Evolutionary conservation across 2,113 vertebrate species (phyloP).

Genomic region (Catharus fuscescens): DNA sequence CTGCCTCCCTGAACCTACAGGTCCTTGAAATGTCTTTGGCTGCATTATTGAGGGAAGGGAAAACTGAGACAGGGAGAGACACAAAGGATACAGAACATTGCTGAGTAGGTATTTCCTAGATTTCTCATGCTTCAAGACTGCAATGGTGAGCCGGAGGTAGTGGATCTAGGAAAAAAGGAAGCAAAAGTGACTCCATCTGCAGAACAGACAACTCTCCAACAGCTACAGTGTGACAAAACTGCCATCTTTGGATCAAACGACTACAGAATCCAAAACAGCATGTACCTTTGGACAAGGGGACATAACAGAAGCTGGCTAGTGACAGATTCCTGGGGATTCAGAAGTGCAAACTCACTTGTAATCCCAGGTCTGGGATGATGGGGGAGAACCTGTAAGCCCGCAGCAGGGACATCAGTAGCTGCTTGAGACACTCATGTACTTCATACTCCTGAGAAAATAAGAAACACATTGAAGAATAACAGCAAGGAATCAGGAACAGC

Average conservation of each 20-base stretch:
- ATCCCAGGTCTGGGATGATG: conserved; percentile 93
- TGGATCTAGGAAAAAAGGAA: conserved; percentile 82
- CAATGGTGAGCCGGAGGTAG: conserved; percentile 92
- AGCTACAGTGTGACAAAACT: not conserved
- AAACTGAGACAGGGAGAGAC: not conserved
- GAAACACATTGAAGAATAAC: not conserved
- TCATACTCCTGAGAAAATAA: conserved; percentile 87
- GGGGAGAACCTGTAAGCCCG: conserved; percentile 96
- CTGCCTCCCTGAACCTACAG: not conserved
- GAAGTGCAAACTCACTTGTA: conserved; percentile 83
- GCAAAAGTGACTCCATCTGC: not conserved
- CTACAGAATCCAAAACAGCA: not conserved
- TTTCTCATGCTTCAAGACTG: conserved; percentile 91
- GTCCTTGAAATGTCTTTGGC: not conserved
- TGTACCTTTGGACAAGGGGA: not conserved
- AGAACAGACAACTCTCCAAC: not conserved
- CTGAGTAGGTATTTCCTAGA: conserved; percentile 94
- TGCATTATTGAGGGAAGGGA: not conserved
- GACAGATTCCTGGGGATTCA: not conserved
- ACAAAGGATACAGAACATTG: conserved; percentile 94
- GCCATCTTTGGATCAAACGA: not conserved
- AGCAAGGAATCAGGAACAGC: not conserved
- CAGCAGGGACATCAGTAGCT: conserved; percentile 95
- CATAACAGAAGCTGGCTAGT: not conserved
- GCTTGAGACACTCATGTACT: conserved; percentile 94